These are phyloP conservation scores for Hermetia illucens DNA, from an alignment of 1,140 invertebrate genomes.

Conservation along the genomic window DNA sequence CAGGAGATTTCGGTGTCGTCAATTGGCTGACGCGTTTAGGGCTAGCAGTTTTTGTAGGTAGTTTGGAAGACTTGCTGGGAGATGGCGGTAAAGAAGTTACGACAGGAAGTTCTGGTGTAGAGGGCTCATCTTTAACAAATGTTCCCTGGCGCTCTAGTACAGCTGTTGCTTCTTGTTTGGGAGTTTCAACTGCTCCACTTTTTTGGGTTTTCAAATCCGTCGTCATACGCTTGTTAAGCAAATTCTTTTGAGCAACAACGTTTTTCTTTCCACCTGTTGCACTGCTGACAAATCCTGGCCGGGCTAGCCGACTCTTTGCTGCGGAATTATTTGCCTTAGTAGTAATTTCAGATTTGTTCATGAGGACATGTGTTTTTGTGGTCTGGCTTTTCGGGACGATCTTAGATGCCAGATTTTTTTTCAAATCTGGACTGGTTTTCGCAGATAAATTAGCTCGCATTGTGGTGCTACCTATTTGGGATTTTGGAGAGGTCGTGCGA, in stretches of 20 bases:
- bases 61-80: slow-evolving; percentile 29
- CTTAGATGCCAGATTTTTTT: slow-evolving; percentile 8
- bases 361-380: slow-evolving; percentile 7
- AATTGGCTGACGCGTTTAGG: slow-evolving; percentile 14
- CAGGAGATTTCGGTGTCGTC: neutral
- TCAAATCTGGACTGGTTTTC: neutral
- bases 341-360: slow-evolving; percentile 8
- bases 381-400: slow-evolving; percentile 10
- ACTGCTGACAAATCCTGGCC: slow-evolving; percentile 15
- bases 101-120: slow-evolving; percentile 28
- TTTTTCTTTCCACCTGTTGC: slow-evolving; percentile 20
- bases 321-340: slow-evolving; percentile 8
- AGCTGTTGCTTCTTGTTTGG: slow-evolving; percentile 16
- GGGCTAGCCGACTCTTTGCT: slow-evolving; percentile 2
- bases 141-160: slow-evolving; percentile 66
- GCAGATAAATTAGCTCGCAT: slow-evolving; percentile 1
- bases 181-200: slow-evolving; percentile 19
- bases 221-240: slow-evolving; percentile 7
- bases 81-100: slow-evolving; percentile 29
- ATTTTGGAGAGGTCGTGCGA: slow-evolving; percentile 17
- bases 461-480: slow-evolving; percentile 8
- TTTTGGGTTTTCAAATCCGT: slow-evolving; percentile 5
- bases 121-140: slow-evolving; percentile 68
- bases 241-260: slow-evolving; percentile 15
- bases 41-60: slow-evolving; percentile 19